A percentile compares a stretch with the other conserved stretches of the same genome.
Conservation (phyloP, 2,888 invertebrate species). For the Eupelmus urozonus region DNA sequence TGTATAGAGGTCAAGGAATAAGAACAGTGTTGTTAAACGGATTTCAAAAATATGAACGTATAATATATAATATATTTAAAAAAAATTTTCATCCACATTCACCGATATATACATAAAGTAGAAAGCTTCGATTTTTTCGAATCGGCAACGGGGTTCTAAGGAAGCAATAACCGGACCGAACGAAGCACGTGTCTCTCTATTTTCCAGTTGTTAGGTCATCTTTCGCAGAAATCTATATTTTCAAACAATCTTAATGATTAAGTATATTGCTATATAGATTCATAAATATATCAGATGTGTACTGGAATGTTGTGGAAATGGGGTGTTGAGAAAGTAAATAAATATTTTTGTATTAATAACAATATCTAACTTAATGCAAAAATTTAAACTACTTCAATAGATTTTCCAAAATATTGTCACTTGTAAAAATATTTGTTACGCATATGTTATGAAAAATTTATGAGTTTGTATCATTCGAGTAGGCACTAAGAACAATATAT, state of each 20-base stretch:
- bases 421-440: too few relatives aligned
- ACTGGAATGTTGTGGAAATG: slow-evolving; percentile 17
- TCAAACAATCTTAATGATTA: slow-evolving; percentile 12
- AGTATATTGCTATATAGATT: slow-evolving; percentile 8
- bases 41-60: slow-evolving; percentile 34
- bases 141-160: slow-evolving; percentile 20
- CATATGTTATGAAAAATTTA: too few relatives aligned
- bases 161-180: slow-evolving; percentile 46
- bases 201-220: slow-evolving; percentile 39
- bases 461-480: too few relatives aligned
- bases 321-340: slow-evolving; percentile 38
- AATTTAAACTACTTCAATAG: background rate
- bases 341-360: slow-evolving; percentile 19
- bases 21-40: slow-evolving; percentile 21
- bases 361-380: background rate
- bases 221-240: slow-evolving; percentile 44
- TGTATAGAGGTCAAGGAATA: slow-evolving; percentile 36
- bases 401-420: too few relatives aligned
- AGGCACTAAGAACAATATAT: too few relatives aligned
- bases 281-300: slow-evolving; percentile 5
- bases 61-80: background rate
- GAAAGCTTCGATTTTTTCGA: slow-evolving; percentile 44
- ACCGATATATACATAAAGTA: slow-evolving; percentile 30
- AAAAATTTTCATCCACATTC: slow-evolving; percentile 18
- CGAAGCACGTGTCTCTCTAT: slow-evolving; percentile 23